Evolutionary conservation across 2,888 invertebrate genomes (phyloP).

Genomic region (Tipula helvola): DNA sequence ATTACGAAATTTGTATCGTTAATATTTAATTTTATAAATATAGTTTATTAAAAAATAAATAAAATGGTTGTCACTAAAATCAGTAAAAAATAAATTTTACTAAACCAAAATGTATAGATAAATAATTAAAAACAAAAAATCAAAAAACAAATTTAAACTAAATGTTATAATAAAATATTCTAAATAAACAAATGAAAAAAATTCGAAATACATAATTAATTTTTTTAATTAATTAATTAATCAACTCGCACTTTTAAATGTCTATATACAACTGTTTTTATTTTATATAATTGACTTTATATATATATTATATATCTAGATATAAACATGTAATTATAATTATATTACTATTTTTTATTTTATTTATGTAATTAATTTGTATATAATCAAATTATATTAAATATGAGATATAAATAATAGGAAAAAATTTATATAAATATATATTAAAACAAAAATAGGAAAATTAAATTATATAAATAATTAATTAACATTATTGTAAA

Average conservation of each 20-base stretch:
- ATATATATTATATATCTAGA: neutral
- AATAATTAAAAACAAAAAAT: neutral
- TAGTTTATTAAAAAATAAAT: neutral
- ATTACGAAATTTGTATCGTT: neutral
- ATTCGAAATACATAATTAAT: neutral
- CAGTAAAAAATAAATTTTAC: neutral
- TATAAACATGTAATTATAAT: neutral
- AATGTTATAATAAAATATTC: neutral
- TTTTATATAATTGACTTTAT: neutral
- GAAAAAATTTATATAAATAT: neutral
- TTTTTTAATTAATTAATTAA: neutral
- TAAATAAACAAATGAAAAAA: neutral
- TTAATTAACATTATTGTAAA: neutral
- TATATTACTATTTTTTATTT: neutral
- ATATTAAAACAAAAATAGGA: neutral
- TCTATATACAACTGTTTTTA: constrained; percentile 4
- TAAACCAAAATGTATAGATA: neutral
- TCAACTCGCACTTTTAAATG: neutral
- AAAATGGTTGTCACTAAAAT: neutral
- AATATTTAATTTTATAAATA: neutral
- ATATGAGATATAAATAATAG: neutral
- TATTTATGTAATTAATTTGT: neutral
- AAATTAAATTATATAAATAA: neutral
- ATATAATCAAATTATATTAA: neutral
- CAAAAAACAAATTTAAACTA: neutral